Base-by-base conservation (phyloP, 2,888 invertebrate species). In the Blera fallax region DNA sequence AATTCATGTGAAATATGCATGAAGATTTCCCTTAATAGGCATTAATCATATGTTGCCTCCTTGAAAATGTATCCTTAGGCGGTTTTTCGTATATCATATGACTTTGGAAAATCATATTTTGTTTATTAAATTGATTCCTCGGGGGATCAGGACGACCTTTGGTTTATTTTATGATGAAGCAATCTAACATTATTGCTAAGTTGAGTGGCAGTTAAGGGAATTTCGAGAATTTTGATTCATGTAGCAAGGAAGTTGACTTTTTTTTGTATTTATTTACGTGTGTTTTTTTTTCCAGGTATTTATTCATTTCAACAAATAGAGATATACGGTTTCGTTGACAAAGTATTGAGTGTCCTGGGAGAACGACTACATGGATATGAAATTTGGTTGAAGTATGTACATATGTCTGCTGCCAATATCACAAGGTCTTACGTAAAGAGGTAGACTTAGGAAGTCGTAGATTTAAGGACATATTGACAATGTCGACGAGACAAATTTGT, bases 1-100 rank as follows among this genome's bases (percentile, higher is more conserved):
- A 54, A 54, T 54, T 54, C 16, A 16, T 54, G 54, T 54, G 54
- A 32, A 56, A 56, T 56, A 56, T 34, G 32, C 32, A 56, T 56
- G 18, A 5, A 56, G 16, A 56, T 56, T 56, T 56, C 18, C 34
- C 56, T 34, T 18, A 34, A 56, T 56, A 56, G 34, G 56, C 56
- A 56, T 56, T 56, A 32, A 56, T 56, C 34, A 56, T 56, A 18
- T 18, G 16, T 5, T 18, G 11, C 32, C 11, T 56, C 18, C 56
- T 34, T 34, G 32, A 18, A 56, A 18, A 56, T 16, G 16, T 18
- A 34, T 16, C 56, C 32, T 34, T 7, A 10, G 11, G 32, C 32
- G 18, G 29, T 18, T 54, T 24, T 54, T 10, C 18, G 14, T 56
- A 18, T 10, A 32, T 18, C 18, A 18, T 24, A 16, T 34, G 32